Evolutionary conservation across 1,140 invertebrate species (phyloP), one percentile per base, ranked within the genome.

Genomic region (Temnothorax nylanderi): DNA sequence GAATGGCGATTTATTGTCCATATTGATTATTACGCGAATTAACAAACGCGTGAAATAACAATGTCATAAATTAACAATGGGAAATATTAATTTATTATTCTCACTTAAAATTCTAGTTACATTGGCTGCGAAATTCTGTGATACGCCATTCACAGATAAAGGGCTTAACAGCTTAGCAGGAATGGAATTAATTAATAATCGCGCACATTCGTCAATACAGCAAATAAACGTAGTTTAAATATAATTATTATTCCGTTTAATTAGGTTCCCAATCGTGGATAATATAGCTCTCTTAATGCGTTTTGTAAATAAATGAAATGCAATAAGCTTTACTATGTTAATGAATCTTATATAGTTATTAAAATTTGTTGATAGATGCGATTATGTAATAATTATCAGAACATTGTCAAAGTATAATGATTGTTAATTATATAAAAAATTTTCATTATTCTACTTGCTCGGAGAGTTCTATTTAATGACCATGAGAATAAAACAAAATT

Each of bases 331-430:
- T 32, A 11, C 34, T 41, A 7, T 11, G 11, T 78, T 34, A 78
- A 65, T 78, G 49, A 78, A 78, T 47, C 3, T 65, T 78, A 64
- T 47, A 5, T 6, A 76, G 7, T 75, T 26, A 77, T 77, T n/a
- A 11, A 62, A 62, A 62, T 18, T 8, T 62, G 2, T 26, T 62
- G 3, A 1, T 77, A 64, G 16, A 77, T 34, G 2, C 13, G 11
- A 16, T 60, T 62, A 78, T 51, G 51, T 67, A 80, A 67, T 80
- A n/a, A 54, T 41, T 32, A 8, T 49, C 41, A 16, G n/a, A 41
- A 26, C 1, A 10, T 54, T 34, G n/a, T 80, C 8, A 49, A 51
- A 32, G 13, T 21, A 11, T 21, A 16, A 49, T 13, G 8, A 41
- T 64, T 60, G 62, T 62, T 77, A 64, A 62, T 47, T 47, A 47